Evolutionary conservation across 2,797 vertebrate genomes (phyloP).

Genomic region (Picus viridis): DNA sequence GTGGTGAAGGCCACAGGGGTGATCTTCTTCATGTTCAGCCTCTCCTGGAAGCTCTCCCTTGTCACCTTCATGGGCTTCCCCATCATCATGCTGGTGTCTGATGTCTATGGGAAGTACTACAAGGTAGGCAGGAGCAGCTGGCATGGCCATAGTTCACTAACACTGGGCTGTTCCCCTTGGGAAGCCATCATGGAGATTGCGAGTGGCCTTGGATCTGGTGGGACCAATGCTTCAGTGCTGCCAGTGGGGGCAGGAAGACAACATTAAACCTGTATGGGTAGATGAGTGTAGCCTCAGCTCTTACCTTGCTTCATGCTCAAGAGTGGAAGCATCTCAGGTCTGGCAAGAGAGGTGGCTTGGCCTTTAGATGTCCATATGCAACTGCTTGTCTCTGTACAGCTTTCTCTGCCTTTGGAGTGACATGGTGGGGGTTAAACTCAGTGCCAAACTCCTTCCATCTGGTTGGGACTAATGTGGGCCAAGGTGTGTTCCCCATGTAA

Average conservation of each 20-base stretch:
- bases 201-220: background rate
- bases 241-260: background rate
- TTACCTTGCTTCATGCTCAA: background rate
- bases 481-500: background rate
- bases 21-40: constrained; percentile 91
- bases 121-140: constrained; percentile 81
- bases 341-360: background rate
- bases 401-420: background rate
- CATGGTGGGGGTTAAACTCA: background rate
- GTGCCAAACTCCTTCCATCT: background rate
- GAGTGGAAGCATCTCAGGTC: background rate
- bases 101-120: constrained; percentile 92
- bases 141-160: rapidly evolving
- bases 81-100: constrained; percentile 89
- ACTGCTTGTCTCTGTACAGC: rapidly evolving
- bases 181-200: background rate
- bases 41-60: constrained; percentile 94
- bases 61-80: constrained; percentile 95
- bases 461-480: background rate
- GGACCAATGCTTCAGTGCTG: background rate
- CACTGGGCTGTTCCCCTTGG: rapidly evolving
- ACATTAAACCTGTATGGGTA: background rate
- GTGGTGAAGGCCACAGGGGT: constrained; percentile 86
- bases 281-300: background rate
- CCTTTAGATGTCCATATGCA: rapidly evolving